Percentiles rank a stretch among this genome's conserved stretches.
These are phyloP conservation scores for Malacoraja senta DNA, from an alignment of 2,797 vertebrate genomes.

Conservation along the genomic window DNA sequence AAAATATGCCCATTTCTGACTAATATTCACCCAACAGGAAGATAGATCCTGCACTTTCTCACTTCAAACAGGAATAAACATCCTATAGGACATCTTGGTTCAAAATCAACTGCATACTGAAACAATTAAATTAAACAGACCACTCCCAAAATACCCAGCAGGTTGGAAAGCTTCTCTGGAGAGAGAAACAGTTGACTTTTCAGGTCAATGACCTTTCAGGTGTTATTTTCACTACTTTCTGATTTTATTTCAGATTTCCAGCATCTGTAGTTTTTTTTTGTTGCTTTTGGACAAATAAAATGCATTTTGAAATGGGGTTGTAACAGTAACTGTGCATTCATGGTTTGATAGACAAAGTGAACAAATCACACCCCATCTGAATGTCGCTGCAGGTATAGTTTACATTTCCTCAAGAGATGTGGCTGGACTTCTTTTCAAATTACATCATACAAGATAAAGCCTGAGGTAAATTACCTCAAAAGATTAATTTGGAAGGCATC, in stretches of 20 bases:
- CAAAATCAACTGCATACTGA: neutral
- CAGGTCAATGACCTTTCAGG: too few relatives aligned
- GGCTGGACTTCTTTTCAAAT: neutral
- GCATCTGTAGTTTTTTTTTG: too few relatives aligned
- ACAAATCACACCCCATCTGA: neutral
- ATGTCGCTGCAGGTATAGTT: neutral
- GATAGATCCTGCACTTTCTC: neutral
- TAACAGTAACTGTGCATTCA: neutral
- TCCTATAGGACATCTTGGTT: neutral
- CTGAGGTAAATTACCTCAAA: neutral
- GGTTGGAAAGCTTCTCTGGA: too few relatives aligned
- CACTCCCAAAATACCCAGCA: too few relatives aligned
- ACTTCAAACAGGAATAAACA: neutral
- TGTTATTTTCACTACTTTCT: too few relatives aligned
- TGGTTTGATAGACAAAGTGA: neutral
- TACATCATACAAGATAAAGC: neutral
- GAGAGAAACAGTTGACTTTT: too few relatives aligned
- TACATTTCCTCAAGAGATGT: neutral
- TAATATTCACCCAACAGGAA: neutral
- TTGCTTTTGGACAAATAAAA: neutral
- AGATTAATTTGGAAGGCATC: neutral
- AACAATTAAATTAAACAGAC: neutral
- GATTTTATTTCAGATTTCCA: too few relatives aligned
- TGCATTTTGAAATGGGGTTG: neutral
- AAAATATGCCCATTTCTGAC: neutral